Evolutionary conservation across 2,113 vertebrate species (phyloP).

Genomic region (Caloenas nicobarica): DNA sequence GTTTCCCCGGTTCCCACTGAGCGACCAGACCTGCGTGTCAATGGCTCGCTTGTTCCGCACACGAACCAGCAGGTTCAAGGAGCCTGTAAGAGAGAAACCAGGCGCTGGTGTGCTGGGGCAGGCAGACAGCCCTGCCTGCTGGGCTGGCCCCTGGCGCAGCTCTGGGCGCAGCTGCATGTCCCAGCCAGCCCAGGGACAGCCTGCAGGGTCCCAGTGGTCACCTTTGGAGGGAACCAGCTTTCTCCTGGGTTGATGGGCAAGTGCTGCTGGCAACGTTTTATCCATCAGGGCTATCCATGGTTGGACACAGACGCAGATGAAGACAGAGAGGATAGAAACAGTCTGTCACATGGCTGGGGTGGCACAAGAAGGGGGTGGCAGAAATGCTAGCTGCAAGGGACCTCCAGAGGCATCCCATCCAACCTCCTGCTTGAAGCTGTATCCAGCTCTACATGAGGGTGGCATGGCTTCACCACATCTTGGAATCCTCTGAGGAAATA

Average conservation of each 20-base stretch:
- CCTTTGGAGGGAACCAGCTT: not conserved
- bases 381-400: not conserved
- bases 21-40: slow-evolving; percentile 87
- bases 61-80: slow-evolving; percentile 88
- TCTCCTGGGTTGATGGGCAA: not conserved
- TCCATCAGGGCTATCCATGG: not conserved
- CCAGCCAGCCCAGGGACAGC: not conserved
- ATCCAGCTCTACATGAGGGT: not conserved
- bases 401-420: not conserved
- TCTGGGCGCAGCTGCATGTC: not conserved
- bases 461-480: not conserved
- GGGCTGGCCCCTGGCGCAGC: not conserved
- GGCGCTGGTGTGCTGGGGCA: not conserved
- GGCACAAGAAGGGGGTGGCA: not conserved
- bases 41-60: slow-evolving; percentile 85
- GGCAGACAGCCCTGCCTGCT: not conserved
- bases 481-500: not conserved
- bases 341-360: not conserved
- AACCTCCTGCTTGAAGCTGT: not conserved
- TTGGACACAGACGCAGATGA: not conserved
- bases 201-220: not conserved
- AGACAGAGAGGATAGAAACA: not conserved
- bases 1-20: slow-evolving; percentile 87
- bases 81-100: slow-evolving; percentile 76
- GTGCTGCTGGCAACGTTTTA: not conserved